Evolutionary conservation across 2,113 vertebrate species (phyloP).

Genomic region (Phalacrocorax brasilianus): DNA sequence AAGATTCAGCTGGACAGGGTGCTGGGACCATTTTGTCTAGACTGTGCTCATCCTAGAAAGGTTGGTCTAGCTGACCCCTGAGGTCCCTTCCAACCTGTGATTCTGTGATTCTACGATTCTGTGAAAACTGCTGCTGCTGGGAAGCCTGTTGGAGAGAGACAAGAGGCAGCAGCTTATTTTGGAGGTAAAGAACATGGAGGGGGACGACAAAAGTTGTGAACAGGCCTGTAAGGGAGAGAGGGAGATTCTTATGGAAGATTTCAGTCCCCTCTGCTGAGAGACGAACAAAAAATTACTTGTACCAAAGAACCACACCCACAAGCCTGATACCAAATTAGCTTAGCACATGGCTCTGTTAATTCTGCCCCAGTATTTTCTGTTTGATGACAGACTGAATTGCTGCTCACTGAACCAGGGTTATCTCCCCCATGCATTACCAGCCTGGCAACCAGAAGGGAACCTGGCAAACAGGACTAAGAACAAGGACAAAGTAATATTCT

Average conservation of each 20-base stretch:
- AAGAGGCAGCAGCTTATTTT: not conserved
- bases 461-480: constrained; percentile 30
- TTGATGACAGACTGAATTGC: not conserved
- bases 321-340: not conserved
- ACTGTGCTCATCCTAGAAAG: no score
- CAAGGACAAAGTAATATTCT: constrained; percentile 53
- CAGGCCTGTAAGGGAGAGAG: not conserved
- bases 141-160: not conserved
- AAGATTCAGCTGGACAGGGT: no score
- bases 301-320: not conserved
- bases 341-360: not conserved
- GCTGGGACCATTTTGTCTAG: no score
- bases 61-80: no score
- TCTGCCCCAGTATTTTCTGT: constrained; percentile 1
- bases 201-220: not conserved
- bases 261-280: not conserved
- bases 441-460: constrained; percentile 36
- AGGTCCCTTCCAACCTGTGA: no score
- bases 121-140: not conserved
- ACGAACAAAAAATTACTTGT: not conserved
- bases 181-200: not conserved
- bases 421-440: constrained; percentile 37
- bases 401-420: constrained; percentile 42
- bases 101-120: no score
- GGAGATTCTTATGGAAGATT: not conserved